Percentiles rank a stretch among this genome's conserved stretches.
Conservation (phyloP, 2,888 invertebrate species). For the Patella depressa region DNA sequence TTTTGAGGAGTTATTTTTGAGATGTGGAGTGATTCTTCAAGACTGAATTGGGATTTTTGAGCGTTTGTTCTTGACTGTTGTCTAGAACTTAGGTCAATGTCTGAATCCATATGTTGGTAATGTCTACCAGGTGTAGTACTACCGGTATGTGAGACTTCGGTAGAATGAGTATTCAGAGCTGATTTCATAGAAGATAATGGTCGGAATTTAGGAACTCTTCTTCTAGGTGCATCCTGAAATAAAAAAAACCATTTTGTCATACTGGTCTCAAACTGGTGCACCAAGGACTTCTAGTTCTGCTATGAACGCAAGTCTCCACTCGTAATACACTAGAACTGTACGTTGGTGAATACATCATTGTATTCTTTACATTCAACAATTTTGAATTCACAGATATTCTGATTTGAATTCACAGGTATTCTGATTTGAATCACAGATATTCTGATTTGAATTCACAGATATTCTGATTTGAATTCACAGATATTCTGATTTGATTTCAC, state of each 20-base stretch:
- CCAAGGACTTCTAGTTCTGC: no score
- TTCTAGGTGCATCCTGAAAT: neutral
- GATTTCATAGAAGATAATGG: neutral
- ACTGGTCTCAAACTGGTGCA: no score
- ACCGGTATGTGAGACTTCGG: neutral
- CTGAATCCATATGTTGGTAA: slow-evolving; percentile 3
- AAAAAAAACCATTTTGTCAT: neutral
- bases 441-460: no score
- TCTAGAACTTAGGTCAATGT: neutral
- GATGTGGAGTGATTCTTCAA: neutral
- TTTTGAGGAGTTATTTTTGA: neutral
- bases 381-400: no score
- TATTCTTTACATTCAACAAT: no score
- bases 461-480: no score
- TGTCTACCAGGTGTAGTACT: neutral
- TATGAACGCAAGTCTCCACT: no score
- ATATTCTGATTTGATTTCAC: no score
- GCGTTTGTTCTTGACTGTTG: neutral
- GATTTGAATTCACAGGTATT: no score
- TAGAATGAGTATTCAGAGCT: neutral
- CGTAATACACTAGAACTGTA: no score
- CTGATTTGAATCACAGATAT: no score
- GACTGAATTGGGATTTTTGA: neutral
- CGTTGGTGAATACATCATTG: no score
- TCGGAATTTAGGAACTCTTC: neutral